phyloP scores from a whole-genome alignment of 1,140 invertebrate genomes.

The Drosophila pallidifrons region DNA sequence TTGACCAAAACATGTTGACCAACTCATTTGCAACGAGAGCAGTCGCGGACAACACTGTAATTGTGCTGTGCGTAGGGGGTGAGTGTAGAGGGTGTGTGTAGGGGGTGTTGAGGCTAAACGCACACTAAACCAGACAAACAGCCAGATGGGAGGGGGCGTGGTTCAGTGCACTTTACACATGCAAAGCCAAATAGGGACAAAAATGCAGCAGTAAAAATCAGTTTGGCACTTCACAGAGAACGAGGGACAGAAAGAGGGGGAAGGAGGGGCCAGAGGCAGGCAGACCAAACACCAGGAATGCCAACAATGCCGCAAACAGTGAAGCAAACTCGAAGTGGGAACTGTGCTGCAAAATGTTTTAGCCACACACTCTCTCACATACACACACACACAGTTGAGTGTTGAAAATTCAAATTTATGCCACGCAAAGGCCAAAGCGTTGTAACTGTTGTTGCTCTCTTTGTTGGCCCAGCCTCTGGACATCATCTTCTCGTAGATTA shows the following conservation, averaged over 20 bases:
- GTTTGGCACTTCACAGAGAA: constrained; percentile 60
- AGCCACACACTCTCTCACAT: constrained; percentile 8
- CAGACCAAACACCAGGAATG: constrained; percentile 29
- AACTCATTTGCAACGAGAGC: constrained; percentile 73
- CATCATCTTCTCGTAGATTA: constrained; percentile 48
- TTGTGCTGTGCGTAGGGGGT: constrained; percentile 57
- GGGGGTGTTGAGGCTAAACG: constrained; percentile 32
- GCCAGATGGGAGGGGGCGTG: constrained; percentile 41
- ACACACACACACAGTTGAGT: constrained; percentile 14
- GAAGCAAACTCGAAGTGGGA: constrained; percentile 9
- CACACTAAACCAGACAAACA: constrained; percentile 7
- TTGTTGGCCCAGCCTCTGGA: constrained; percentile 50
- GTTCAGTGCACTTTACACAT: constrained; percentile 55
- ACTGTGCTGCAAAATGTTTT: constrained; percentile 42
- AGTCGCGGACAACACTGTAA: constrained; percentile 72
- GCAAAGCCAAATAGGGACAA: constrained; percentile 66
- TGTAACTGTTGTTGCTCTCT: neutral
- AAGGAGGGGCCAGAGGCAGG: constrained; percentile 1
- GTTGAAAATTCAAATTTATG: constrained; percentile 80
- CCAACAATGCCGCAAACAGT: constrained; percentile 55
- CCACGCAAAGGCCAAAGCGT: constrained; percentile 54
- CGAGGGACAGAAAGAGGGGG: constrained; percentile 10
- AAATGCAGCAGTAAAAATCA: constrained; percentile 67
- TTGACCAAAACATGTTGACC: constrained; percentile 72
- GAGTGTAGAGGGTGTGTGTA: too few relatives aligned